Conservation (phyloP, 2,113 vertebrate species). For the Anolis sagrei region DNA sequence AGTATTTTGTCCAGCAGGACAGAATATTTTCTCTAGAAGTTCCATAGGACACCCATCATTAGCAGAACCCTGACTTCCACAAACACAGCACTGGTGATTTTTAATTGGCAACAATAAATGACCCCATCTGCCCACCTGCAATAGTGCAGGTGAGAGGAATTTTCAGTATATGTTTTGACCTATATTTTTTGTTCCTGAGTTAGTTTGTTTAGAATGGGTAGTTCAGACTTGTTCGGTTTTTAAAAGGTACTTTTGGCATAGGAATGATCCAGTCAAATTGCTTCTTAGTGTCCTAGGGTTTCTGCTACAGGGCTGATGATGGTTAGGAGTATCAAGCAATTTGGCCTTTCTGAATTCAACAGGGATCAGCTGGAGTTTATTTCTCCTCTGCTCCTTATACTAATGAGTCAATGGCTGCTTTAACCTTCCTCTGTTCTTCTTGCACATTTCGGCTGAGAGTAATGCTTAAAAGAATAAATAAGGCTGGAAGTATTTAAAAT, state of each 20-base stretch:
- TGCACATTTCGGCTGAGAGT: slow-evolving; percentile 26
- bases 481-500: slow-evolving; percentile 28
- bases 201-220: neutral
- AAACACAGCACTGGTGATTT: no score
- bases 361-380: slow-evolving; percentile 11
- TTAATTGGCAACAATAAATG: no score
- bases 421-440: neutral
- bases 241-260: neutral
- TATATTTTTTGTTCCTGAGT: neutral
- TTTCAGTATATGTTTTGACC: neutral
- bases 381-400: slow-evolving; percentile 23
- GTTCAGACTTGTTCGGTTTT: neutral
- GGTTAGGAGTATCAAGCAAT: slow-evolving; percentile 19
- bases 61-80: neutral
- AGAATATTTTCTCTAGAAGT: no score
- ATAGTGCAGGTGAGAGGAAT: neutral
- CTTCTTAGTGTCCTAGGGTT: neutral
- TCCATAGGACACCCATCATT: neutral
- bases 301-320: slow-evolving; percentile 8
- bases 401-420: slow-evolving; percentile 29
- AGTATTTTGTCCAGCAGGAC: no score
- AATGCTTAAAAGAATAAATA: slow-evolving; percentile 34
- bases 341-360: neutral
- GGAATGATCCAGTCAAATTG: neutral
- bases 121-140: neutral